These are phyloP conservation scores for Bruchidius siliquastri DNA, from an alignment of 2,888 invertebrate species.

Conservation along the genomic window DNA sequence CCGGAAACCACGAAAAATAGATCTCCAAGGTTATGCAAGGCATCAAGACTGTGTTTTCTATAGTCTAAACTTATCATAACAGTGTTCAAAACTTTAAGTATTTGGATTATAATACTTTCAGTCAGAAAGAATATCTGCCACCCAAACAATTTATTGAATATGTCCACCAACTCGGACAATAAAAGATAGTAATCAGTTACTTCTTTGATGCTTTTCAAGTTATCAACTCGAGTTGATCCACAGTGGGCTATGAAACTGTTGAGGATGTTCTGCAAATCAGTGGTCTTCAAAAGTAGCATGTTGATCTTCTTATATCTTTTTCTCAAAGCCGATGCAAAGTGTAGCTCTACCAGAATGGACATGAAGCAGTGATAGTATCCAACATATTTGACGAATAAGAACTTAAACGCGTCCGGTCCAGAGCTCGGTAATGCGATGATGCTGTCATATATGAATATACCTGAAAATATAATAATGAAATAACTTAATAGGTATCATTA, in stretches of 20 bases:
- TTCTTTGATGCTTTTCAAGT: conserved; percentile 18
- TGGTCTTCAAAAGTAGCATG: conserved; percentile 14
- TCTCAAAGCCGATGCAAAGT: conserved; percentile 19
- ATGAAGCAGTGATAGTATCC: conserved; percentile 12
- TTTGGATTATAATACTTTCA: conserved; percentile 12
- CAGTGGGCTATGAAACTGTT: conserved; percentile 14
- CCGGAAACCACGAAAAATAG: conserved; percentile 13
- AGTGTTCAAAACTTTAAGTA: conserved; percentile 15
- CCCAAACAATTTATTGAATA: conserved; percentile 21
- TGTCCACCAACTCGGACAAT: conserved; percentile 18
- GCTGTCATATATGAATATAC: not conserved
- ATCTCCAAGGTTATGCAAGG: conserved; percentile 13
- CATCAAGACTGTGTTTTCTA: conserved; percentile 7
- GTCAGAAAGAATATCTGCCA: conserved; percentile 21
- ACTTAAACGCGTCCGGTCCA: conserved; percentile 11
- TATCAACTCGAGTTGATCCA: conserved; percentile 12
- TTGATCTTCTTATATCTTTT: conserved; percentile 17
- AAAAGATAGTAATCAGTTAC: conserved; percentile 19
- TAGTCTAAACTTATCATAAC: conserved; percentile 15
- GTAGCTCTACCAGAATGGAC: conserved; percentile 11
- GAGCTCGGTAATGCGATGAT: conserved; percentile 4
- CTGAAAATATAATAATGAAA: not conserved
- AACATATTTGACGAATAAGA: conserved; percentile 12
- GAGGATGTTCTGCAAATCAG: conserved; percentile 16
- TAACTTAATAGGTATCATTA: too few relatives aligned